Evolutionary conservation across 2,888 invertebrate genomes (phyloP).

Genomic region (Drosophila infuscata): DNA sequence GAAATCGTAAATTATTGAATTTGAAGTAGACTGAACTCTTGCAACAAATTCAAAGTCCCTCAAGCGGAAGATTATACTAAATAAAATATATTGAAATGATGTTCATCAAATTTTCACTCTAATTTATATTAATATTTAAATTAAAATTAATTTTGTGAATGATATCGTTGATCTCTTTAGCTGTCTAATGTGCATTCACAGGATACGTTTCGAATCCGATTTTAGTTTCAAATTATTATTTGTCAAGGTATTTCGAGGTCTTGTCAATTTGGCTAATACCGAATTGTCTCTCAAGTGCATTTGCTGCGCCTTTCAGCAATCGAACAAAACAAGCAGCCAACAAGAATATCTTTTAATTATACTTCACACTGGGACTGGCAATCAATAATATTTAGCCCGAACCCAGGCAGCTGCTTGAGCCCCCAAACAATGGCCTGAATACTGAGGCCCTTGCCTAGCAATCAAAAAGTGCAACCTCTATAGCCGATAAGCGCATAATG

Average conservation of each 20-base stretch:
- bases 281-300: constrained; percentile 35
- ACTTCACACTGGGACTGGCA: constrained; percentile 27
- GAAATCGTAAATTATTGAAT: background rate
- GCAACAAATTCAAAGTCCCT: too few species aligned
- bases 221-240: background rate
- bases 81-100: background rate
- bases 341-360: constrained; percentile 71
- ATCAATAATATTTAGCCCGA: constrained; percentile 55
- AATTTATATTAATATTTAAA: background rate
- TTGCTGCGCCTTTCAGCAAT: constrained; percentile 68
- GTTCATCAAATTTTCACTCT: fast-evolving
- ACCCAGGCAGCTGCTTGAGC: constrained; percentile 64
- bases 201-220: background rate
- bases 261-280: background rate
- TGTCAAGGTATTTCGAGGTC: constrained; percentile 19
- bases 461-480: constrained; percentile 54
- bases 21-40: too few species aligned
- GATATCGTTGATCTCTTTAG: background rate
- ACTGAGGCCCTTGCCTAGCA: constrained; percentile 28
- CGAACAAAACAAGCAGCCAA: constrained; percentile 23
- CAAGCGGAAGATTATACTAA: background rate
- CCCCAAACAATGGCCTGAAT: constrained; percentile 40
- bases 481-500: constrained; percentile 71
- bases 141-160: background rate
- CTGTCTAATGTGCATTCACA: background rate